Conservation (phyloP, 2,888 invertebrate species). For the Entomobrya proxima region DNA sequence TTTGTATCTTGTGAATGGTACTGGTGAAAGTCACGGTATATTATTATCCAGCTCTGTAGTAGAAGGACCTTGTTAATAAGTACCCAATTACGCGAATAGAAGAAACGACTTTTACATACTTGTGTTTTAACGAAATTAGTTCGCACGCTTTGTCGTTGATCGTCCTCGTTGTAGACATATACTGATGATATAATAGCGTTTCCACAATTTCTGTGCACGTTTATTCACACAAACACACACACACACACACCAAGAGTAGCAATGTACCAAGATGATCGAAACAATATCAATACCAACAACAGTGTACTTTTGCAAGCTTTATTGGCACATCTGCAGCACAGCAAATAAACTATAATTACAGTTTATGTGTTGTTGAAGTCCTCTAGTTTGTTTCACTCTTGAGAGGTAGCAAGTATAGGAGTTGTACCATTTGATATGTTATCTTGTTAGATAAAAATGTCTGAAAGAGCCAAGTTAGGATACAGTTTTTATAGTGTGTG, state of each 20-base stretch:
- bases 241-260: not conserved
- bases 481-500: not conserved
- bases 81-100: not conserved
- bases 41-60: constrained; percentile 20
- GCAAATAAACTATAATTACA: not conserved
- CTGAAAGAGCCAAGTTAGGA: not conserved
- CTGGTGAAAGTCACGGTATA: constrained; percentile 29
- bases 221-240: constrained; percentile 12
- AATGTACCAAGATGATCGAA: not conserved
- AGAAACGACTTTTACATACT: constrained; percentile 8
- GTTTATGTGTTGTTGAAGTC: not conserved
- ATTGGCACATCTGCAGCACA: not conserved
- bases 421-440: not conserved
- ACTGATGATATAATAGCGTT: constrained; percentile 3
- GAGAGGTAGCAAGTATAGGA: not conserved
- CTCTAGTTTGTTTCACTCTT: constrained; percentile 1
- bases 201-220: constrained; percentile 3
- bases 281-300: not conserved
- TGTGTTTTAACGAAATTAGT: constrained; percentile 28
- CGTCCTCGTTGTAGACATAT: not conserved
- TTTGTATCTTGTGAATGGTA: not conserved
- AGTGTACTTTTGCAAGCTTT: constrained; percentile 27
- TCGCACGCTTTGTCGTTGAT: constrained; percentile 7
- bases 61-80: constrained; percentile 29
- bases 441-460: constrained; percentile 2